Base-by-base conservation (phyloP, 2,888 invertebrate species). In the Lasioglossum calceatum region DNA sequence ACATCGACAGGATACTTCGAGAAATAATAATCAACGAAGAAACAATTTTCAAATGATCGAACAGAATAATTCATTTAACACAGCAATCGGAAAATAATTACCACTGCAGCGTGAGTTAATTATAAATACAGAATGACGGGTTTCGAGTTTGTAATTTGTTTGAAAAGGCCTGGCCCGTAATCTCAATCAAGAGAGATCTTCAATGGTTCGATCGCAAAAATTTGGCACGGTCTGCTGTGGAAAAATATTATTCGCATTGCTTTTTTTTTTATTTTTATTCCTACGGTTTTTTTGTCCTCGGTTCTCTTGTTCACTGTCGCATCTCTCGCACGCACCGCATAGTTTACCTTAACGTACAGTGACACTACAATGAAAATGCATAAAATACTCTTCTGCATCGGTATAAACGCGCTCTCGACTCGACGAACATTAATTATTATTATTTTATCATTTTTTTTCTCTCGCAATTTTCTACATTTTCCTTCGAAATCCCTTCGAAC, bases 181-280 rank as follows among this genome's bases (percentile, higher is more conserved):
- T 76, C 70, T 78, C 50, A 16, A 73, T 39, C 39, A 54, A 19
- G 87, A 87, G 54, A 64, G 79, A 87, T 84, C 67, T 32, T 85
- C 42, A 80, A 82, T 87, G 83, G 83, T 85, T 90, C 85, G 86
- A 86, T 89, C 89, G 88, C 81, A 91, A 93, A 92, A 92, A 91
- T 93, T 93, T 93, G 93, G 93, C 93, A 93, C 93, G 87, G 88
- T 91, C 84, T 88, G 86, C 87, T 90, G 93, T 93, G 92, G 90
- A 93, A 93, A 93, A 93, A 93, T 93, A 93, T 93, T 88, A 85
- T 88, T 70, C 81, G 84, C 83, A 85, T 86, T 90, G 91, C 82
- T 89, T 81, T 70, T 39, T 23, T 19, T 36, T 36, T 70, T 90
- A 82, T 44, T 81, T 79, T 75, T 32, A 36, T 64, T 27, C 79